Evolutionary conservation across 2,888 invertebrate genomes (phyloP).

Genomic region (Malacosoma neustria): DNA sequence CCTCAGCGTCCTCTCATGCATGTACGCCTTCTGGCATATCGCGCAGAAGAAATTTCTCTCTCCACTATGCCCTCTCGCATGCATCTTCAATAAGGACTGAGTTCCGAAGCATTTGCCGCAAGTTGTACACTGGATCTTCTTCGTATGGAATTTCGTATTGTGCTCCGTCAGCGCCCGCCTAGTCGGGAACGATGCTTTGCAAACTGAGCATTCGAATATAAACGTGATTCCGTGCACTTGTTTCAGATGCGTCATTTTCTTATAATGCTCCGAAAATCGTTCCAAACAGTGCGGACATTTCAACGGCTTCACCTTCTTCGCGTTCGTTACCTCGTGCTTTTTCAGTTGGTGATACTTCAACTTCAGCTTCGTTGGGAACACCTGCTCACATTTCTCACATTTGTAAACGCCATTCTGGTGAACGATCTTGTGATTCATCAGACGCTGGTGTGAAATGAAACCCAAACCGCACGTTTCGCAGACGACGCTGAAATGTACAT

Average conservation of each 20-base stretch:
- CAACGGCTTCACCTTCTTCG: slow-evolving; percentile 49
- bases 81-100: slow-evolving; percentile 50
- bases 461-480: slow-evolving; percentile 64
- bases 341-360: slow-evolving; percentile 54
- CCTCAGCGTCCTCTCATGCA: slow-evolving; percentile 53
- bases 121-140: slow-evolving; percentile 52
- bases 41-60: slow-evolving; percentile 55
- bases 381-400: slow-evolving; percentile 52
- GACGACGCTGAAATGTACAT: slow-evolving; percentile 57
- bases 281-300: slow-evolving; percentile 64
- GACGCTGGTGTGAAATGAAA: slow-evolving; percentile 57
- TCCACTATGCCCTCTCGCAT: slow-evolving; percentile 51
- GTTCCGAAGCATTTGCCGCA: slow-evolving; percentile 63
- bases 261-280: slow-evolving; percentile 58
- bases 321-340: slow-evolving; percentile 48
- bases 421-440: slow-evolving; percentile 53
- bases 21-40: slow-evolving; percentile 56
- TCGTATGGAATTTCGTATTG: slow-evolving; percentile 54
- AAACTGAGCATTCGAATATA: slow-evolving; percentile 50
- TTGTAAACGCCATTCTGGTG: slow-evolving; percentile 54
- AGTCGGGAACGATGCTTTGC: slow-evolving; percentile 46
- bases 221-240: slow-evolving; percentile 55
- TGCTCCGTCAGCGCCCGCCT: slow-evolving; percentile 57
- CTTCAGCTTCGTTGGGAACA: slow-evolving; percentile 54
- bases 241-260: slow-evolving; percentile 59